Percentiles rank a stretch among this genome's conserved stretches.
These are phyloP conservation scores for Oscheius sp. DNA, from an alignment of 1,140 invertebrate species.

Conservation along the genomic window DNA sequence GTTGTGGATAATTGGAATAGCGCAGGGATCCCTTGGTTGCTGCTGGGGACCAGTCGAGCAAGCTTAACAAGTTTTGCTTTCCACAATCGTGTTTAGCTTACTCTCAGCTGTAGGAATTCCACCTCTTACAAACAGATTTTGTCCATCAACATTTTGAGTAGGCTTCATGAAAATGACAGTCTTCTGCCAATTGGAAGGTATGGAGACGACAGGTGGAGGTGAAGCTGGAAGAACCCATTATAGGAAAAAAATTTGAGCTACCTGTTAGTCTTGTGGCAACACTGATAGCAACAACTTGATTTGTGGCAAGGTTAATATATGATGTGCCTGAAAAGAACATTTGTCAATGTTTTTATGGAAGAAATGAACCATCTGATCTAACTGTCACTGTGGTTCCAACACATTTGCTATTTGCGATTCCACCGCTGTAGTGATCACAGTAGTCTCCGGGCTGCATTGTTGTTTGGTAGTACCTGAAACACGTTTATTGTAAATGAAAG, in stretches of 20 bases:
- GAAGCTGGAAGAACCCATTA: neutral
- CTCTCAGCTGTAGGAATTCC: constrained; percentile 47
- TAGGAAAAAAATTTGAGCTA: neutral
- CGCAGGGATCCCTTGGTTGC: constrained; percentile 47
- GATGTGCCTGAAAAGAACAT: constrained; percentile 16
- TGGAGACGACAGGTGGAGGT: constrained; percentile 13
- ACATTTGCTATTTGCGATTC: constrained; percentile 30
- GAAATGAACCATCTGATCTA: constrained; percentile 50
- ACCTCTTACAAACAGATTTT: constrained; percentile 65
- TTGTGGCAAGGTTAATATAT: constrained; percentile 32
- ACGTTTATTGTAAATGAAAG: too few relatives aligned
- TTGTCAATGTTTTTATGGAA: too few relatives aligned
- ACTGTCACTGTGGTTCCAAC: constrained; percentile 52
- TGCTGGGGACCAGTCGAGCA: constrained; percentile 42
- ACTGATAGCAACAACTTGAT: constrained; percentile 52
- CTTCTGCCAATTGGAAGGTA: constrained; percentile 49
- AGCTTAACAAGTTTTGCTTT: constrained; percentile 29
- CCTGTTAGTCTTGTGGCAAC: constrained; percentile 40
- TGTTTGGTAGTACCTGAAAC: constrained; percentile 38
- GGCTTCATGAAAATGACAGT: constrained; percentile 63
- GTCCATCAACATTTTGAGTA: constrained; percentile 61
- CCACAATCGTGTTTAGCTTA: constrained; percentile 23
- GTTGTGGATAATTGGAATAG: constrained; percentile 63
- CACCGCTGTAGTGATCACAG: constrained; percentile 47
- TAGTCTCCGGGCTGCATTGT: constrained; percentile 50